Conservation (phyloP, 2,797 vertebrate genomes). For the Loris lydekkerianus region DNA sequence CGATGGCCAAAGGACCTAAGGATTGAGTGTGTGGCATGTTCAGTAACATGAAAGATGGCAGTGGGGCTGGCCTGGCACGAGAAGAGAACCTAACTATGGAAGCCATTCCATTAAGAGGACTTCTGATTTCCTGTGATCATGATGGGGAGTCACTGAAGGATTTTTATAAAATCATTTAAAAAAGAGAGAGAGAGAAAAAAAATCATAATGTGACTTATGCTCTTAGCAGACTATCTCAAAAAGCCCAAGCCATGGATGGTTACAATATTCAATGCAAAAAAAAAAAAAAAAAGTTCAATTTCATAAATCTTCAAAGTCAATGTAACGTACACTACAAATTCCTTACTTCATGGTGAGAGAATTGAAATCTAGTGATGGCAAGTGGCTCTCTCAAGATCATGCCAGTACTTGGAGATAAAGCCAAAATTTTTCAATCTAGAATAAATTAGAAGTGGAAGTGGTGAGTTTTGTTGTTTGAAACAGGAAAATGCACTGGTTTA, state of each 20-base stretch:
- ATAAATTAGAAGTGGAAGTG: neutral
- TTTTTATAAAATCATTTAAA: neutral
- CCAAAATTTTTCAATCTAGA: neutral
- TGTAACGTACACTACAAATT: neutral
- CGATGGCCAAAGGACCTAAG: neutral
- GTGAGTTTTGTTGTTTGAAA: neutral
- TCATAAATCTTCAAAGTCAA: neutral
- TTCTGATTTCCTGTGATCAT: neutral
- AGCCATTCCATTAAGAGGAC: neutral
- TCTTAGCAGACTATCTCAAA: neutral
- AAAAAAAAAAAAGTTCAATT: neutral
- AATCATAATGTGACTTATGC: neutral
- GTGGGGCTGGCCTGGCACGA: too few relatives aligned
- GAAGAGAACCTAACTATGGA: neutral
- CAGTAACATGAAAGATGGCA: neutral
- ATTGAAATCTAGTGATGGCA: neutral
- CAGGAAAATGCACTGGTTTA: neutral
- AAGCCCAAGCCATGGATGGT: neutral
- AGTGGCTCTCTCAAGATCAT: neutral
- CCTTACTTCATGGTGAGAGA: neutral
- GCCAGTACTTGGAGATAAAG: neutral
- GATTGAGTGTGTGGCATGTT: neutral
- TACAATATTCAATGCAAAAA: constrained; percentile 25
- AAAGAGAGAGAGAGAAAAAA: too few relatives aligned
- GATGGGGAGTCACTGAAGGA: neutral